Percentiles rank a stretch among this genome's conserved stretches.
Conservation (phyloP, 2,888 invertebrate species). For the Drosophila macrospina region DNA sequence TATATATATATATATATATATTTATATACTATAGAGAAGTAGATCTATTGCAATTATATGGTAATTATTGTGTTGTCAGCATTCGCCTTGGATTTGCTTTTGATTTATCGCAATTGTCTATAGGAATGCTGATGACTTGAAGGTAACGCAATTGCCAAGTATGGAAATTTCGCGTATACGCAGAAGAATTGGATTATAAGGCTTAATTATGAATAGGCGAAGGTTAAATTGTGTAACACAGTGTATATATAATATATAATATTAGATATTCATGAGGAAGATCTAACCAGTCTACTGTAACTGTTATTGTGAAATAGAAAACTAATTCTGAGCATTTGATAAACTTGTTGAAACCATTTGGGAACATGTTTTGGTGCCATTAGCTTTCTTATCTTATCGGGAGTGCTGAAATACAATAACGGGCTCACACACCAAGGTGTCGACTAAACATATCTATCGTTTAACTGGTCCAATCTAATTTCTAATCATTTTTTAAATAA, state of each 20-base stretch:
- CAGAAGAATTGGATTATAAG: slow-evolving; percentile 21
- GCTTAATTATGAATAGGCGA: slow-evolving; percentile 29
- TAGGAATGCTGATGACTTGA: slow-evolving; percentile 15
- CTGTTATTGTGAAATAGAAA: slow-evolving; percentile 25
- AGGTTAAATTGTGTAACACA: slow-evolving; percentile 34
- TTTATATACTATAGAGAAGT: slow-evolving; percentile 20
- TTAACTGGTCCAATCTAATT: slow-evolving; percentile 12
- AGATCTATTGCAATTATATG: slow-evolving; percentile 52
- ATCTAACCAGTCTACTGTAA: neutral
- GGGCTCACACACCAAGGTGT: neutral
- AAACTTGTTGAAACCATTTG: slow-evolving; percentile 15
- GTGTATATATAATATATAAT: neutral
- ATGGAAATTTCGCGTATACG: slow-evolving; percentile 29
- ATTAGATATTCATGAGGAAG: neutral
- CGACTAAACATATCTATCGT: neutral
- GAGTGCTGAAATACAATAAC: neutral
- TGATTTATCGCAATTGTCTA: slow-evolving; percentile 61
- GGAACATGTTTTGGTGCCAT: slow-evolving; percentile 2
- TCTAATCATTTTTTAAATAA: slow-evolving; percentile 5
- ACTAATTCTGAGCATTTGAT: neutral
- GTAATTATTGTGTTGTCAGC: slow-evolving; percentile 61
- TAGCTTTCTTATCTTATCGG: slow-evolving; percentile 37
- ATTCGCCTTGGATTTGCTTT: slow-evolving; percentile 33
- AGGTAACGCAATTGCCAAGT: slow-evolving; percentile 38
- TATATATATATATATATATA: slow-evolving; percentile 6